Conservation (phyloP, 2,888 invertebrate genomes). For the Rapana venosa region DNA sequence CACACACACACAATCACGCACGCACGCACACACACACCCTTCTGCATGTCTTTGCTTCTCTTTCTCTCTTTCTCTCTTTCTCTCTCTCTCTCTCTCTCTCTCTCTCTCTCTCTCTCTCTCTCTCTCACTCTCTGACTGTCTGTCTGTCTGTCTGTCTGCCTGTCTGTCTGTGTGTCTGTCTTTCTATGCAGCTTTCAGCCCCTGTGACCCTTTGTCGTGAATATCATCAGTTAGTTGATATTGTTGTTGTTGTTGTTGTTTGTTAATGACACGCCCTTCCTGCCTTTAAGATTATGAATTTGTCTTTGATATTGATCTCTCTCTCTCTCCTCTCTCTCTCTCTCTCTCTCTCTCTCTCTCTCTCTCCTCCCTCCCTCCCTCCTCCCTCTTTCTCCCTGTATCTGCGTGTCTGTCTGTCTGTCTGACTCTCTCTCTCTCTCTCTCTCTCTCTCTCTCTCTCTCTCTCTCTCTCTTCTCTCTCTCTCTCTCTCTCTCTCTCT, state of each 20-base stretch:
- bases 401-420: neutral
- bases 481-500: neutral
- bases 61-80: neutral
- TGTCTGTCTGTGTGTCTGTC: no score
- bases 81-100: neutral
- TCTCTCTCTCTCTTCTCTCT: neutral
- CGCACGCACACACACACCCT: no score
- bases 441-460: constrained; percentile 9
- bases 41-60: neutral
- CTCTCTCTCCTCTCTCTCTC: neutral
- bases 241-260: no score
- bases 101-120: neutral
- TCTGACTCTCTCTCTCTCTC: constrained; percentile 8
- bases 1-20: no score
- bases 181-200: no score
- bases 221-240: no score
- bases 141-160: no score
- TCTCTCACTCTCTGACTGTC: neutral
- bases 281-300: no score
- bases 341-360: neutral
- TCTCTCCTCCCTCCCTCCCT: neutral
- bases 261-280: no score
- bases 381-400: neutral
- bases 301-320: no score
- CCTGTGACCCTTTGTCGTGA: no score